phyloP scores from a whole-genome alignment of 2,888 invertebrate species.

The Rhagophthalmus giganteus region DNA sequence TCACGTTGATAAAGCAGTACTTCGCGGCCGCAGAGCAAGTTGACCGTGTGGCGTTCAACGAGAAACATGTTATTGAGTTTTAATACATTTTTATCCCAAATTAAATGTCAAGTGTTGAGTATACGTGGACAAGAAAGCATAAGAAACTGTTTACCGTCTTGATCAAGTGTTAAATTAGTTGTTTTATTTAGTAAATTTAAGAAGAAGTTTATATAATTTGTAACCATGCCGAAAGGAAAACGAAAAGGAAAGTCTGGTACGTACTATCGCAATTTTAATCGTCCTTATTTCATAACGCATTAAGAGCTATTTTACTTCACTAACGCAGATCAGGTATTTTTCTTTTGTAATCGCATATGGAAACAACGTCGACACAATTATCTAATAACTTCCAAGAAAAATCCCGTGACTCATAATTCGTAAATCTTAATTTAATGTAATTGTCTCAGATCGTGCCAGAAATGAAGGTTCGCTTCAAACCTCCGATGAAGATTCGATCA shows the following conservation, averaged over 20 bases:
- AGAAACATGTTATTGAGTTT: conserved; percentile 76
- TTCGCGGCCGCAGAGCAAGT: conserved; percentile 38
- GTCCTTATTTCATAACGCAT: background rate
- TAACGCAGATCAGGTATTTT: too few species aligned
- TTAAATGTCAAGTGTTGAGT: conserved; percentile 72
- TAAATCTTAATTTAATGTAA: too few species aligned
- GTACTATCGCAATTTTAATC: conserved; percentile 38
- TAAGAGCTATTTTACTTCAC: conserved; percentile 5
- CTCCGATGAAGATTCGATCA: conserved; percentile 68
- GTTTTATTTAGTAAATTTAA: conserved; percentile 62
- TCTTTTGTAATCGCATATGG: too few species aligned
- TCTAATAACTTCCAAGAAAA: too few species aligned
- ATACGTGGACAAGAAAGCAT: conserved; percentile 71
- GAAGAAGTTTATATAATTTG: conserved; percentile 45
- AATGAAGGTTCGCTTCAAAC: conserved; percentile 48
- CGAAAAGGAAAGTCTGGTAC: conserved; percentile 75
- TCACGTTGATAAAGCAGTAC: conserved; percentile 17
- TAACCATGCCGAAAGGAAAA: conserved; percentile 77
- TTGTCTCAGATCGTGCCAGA: conserved; percentile 31
- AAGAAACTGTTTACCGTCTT: conserved; percentile 78
- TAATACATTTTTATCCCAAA: conserved; percentile 69
- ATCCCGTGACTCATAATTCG: too few species aligned
- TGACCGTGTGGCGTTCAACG: conserved; percentile 48
- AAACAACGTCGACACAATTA: too few species aligned
- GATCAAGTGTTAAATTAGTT: conserved; percentile 68